phyloP scores from a whole-genome alignment of 2,888 invertebrate species.

The Brenthis ino region DNA sequence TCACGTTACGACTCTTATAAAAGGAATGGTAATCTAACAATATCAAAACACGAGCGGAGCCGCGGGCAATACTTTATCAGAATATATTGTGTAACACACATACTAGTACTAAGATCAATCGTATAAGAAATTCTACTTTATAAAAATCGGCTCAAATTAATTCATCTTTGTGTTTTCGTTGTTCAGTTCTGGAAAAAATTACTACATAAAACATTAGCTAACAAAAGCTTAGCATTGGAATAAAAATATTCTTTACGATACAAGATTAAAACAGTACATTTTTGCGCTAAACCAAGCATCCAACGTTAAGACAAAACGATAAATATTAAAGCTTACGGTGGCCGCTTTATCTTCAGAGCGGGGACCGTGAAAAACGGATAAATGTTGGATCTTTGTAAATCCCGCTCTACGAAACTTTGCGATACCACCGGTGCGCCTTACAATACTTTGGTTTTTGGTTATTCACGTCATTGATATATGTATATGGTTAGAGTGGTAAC shows the following conservation, averaged over 20 bases:
- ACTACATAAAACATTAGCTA: not conserved
- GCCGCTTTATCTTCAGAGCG: constrained; percentile 64
- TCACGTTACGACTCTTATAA: no score
- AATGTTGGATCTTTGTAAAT: constrained; percentile 62
- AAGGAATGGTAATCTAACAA: no score
- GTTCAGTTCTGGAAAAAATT: not conserved
- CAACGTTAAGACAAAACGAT: constrained; percentile 47
- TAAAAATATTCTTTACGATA: constrained; percentile 3
- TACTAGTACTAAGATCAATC: no score
- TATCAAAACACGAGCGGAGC: no score
- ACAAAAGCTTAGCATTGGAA: not conserved
- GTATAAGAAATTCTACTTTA: no score
- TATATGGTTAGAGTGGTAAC: not conserved
- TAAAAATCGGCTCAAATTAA: no score
- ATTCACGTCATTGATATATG: constrained; percentile 11
- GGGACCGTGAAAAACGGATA: constrained; percentile 71
- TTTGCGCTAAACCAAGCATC: constrained; percentile 28
- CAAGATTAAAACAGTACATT: constrained; percentile 29
- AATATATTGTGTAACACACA: no score
- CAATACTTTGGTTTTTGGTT: not conserved
- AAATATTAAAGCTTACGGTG: constrained; percentile 72
- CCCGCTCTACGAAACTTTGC: constrained; percentile 46
- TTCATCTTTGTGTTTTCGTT: no score
- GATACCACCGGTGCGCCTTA: constrained; percentile 21
- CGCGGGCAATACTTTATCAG: no score